phyloP scores from a whole-genome alignment of 2,113 vertebrate species.

The Myocastor coypus region DNA sequence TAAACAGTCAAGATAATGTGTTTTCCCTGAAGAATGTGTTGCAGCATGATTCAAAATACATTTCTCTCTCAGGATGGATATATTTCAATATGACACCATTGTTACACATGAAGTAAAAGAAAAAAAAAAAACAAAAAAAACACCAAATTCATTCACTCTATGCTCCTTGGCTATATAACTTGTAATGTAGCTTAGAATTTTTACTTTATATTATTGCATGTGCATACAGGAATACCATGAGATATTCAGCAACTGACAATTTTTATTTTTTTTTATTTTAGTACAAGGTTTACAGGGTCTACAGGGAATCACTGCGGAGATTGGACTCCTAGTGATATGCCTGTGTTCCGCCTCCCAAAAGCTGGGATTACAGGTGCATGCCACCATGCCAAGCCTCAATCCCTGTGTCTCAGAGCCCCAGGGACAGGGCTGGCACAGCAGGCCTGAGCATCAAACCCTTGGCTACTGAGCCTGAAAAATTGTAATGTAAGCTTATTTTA shows the following conservation, averaged over 20 bases:
- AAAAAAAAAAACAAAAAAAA: background rate
- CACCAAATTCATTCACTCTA: background rate
- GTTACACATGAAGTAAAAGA: background rate
- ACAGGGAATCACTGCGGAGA: too few relatives aligned
- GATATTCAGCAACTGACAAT: background rate
- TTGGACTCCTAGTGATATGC: too few relatives aligned
- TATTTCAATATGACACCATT: background rate
- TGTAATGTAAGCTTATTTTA: constrained; percentile 33
- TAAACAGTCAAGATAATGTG: background rate
- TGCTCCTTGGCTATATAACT: background rate
- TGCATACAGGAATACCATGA: background rate
- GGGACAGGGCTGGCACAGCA: too few relatives aligned
- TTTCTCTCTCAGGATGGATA: background rate
- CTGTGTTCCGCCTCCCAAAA: too few relatives aligned
- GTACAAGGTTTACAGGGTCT: too few relatives aligned
- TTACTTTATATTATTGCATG: background rate
- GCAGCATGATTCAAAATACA: background rate
- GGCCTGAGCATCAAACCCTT: too few relatives aligned
- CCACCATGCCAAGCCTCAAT: too few relatives aligned
- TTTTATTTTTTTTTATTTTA: too few relatives aligned
- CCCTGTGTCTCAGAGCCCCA: too few relatives aligned
- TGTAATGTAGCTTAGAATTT: background rate
- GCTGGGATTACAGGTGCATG: too few relatives aligned
- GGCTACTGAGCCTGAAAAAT: background rate
- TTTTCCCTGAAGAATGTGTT: background rate